phyloP scores from a whole-genome alignment of 37 sponge, comb jelly and placozoan species.

The Geodia barretti region DNA sequence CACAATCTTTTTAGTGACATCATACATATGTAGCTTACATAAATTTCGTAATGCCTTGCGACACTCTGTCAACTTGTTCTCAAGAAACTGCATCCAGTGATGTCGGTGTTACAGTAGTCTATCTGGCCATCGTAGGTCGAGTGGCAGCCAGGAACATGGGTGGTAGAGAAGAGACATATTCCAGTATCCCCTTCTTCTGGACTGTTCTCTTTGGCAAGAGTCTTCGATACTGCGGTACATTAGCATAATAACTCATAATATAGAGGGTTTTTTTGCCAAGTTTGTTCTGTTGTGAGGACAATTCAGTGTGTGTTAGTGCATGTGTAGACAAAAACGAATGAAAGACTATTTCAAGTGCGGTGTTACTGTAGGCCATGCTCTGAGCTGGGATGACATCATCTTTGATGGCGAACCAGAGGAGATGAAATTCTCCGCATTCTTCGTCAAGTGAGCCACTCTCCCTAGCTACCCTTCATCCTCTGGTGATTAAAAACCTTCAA shows the following conservation, averaged over 20 bases:
- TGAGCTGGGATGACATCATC: constrained; percentile 82
- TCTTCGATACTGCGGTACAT: constrained; percentile 84
- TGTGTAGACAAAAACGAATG: too few relatives aligned
- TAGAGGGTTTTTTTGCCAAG: not conserved
- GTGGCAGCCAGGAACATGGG: constrained; percentile 91
- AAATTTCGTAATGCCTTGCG: too few relatives aligned
- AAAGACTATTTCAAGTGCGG: too few relatives aligned
- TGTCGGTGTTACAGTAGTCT: not conserved
- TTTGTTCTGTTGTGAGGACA: not conserved
- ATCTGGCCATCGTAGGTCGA: constrained; percentile 36
- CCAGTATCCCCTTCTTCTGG: constrained; percentile 95
- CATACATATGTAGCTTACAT: too few relatives aligned
- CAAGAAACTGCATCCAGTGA: not conserved
- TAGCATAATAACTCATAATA: not conserved
- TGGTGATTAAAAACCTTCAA: not conserved
- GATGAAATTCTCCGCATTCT: constrained; percentile 81
- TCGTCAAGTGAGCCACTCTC: constrained; percentile 52
- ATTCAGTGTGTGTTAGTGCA: not conserved
- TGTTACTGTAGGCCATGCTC: constrained; percentile 55
- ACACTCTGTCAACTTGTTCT: not conserved
- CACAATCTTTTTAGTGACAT: too few relatives aligned
- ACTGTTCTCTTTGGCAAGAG: constrained; percentile 89
- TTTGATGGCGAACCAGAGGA: constrained; percentile 80
- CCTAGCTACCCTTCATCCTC: not conserved
- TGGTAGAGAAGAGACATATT: constrained; percentile 59